Percentiles rank a stretch among this genome's conserved stretches.
Evolutionary conservation across 2,797 vertebrate genomes (phyloP).

Genomic region (Darevskia nairensis): DNA sequence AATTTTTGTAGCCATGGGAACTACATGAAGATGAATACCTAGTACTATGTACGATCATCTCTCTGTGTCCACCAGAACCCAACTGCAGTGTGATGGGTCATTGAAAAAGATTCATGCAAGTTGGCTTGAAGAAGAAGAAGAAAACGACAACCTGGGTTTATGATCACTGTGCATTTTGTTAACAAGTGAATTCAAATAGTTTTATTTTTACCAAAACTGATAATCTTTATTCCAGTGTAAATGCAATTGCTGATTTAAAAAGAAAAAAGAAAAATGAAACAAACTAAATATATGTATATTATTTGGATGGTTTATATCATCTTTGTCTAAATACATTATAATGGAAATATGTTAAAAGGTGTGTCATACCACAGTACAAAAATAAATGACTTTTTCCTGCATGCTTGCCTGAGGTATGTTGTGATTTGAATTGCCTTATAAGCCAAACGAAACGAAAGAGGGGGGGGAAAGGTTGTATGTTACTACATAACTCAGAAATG

Average conservation of each 20-base stretch:
- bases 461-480: slow-evolving; percentile 69
- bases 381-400: slow-evolving; percentile 82
- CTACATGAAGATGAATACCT: slow-evolving; percentile 44
- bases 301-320: slow-evolving; percentile 78
- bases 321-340: slow-evolving; percentile 75
- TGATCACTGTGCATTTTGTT: slow-evolving; percentile 86
- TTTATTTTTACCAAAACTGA: slow-evolving; percentile 80
- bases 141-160: slow-evolving; percentile 65
- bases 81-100: slow-evolving; percentile 66
- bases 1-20: slow-evolving; percentile 62
- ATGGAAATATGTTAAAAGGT: slow-evolving; percentile 77
- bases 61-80: slow-evolving; percentile 54
- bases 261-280: slow-evolving; percentile 3
- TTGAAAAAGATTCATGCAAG: slow-evolving; percentile 53
- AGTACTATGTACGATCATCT: slow-evolving; percentile 58
- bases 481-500: slow-evolving; percentile 73
- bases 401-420: slow-evolving; percentile 84
- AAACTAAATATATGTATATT: slow-evolving; percentile 47
- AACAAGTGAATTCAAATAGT: slow-evolving; percentile 78
- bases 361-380: slow-evolving; percentile 76
- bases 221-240: slow-evolving; percentile 74
- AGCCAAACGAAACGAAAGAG: slow-evolving; percentile 47
- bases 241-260: slow-evolving; percentile 74
- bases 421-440: slow-evolving; percentile 79
- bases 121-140: slow-evolving; percentile 58